Evolutionary conservation across 2,888 invertebrate genomes (phyloP).

Genomic region (Brachypalpus laphriformis): DNA sequence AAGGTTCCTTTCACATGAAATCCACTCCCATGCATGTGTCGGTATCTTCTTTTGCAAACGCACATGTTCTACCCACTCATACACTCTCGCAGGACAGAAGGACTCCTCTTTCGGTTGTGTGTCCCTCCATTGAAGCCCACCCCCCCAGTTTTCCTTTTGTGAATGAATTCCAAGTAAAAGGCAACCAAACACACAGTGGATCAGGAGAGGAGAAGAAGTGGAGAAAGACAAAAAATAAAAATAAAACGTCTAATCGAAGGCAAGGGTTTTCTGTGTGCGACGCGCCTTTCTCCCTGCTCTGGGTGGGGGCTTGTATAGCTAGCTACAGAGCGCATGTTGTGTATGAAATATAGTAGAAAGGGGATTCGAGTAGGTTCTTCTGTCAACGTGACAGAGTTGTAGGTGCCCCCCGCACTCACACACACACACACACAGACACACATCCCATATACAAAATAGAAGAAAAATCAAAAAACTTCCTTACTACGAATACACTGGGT

Average conservation of each 20-base stretch:
- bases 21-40: conserved; percentile 4
- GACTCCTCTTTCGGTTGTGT: background rate
- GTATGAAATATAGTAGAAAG: too few species aligned
- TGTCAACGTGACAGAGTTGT: conserved; percentile 39
- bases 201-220: background rate
- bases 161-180: conserved; percentile 67
- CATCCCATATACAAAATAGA: background rate
- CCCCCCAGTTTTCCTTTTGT: conserved; percentile 26
- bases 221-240: background rate
- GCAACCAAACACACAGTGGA: background rate
- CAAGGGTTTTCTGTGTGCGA: background rate
- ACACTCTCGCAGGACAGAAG: background rate
- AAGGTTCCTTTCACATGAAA: conserved; percentile 2
- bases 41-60: background rate
- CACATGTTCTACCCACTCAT: conserved; percentile 15
- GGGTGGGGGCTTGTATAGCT: background rate
- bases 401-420: conserved; percentile 26
- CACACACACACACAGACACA: background rate
- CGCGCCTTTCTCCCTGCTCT: background rate
- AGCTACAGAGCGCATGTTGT: conserved; percentile 40
- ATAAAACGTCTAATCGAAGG: background rate
- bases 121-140: background rate
- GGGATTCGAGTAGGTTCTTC: conserved; percentile 34
- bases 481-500: conserved; percentile 6
- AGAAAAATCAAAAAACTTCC: conserved; percentile 25